Percentiles rank a stretch among this genome's conserved stretches.
phyloP scores from a whole-genome alignment of 2,888 invertebrate species.

The Cephonodes hylas region DNA sequence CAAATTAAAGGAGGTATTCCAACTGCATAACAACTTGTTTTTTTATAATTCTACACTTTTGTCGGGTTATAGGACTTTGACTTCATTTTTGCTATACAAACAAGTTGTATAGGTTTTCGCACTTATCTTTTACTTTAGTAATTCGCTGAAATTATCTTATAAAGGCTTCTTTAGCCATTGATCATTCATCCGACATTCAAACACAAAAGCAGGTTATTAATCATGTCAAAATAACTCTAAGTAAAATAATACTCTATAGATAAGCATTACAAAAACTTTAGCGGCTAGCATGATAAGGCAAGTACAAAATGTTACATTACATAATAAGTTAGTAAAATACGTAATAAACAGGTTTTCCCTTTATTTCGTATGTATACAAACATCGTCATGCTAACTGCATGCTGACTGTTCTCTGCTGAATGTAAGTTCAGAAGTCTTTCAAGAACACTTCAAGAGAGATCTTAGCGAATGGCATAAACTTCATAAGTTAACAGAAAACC shows the following conservation, averaged over 20 bases:
- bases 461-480: too few relatives aligned
- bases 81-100: not conserved
- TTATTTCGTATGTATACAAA: too few relatives aligned
- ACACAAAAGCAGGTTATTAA: not conserved
- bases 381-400: too few relatives aligned
- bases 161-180: not conserved
- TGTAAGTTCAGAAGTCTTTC: too few relatives aligned
- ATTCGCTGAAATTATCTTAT: not conserved
- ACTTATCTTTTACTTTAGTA: not conserved
- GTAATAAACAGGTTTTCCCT: too few relatives aligned
- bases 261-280: not conserved
- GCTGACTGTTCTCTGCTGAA: too few relatives aligned
- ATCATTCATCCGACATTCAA: not conserved
- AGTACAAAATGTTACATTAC: not conserved
- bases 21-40: not conserved
- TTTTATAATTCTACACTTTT: not conserved
- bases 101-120: not conserved
- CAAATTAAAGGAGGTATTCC: too few relatives aligned
- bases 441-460: too few relatives aligned
- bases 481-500: too few relatives aligned
- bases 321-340: too few relatives aligned
- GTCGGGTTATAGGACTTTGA: not conserved
- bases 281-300: not conserved
- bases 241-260: not conserved
- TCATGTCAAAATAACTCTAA: not conserved